Conservation (phyloP, 1,140 invertebrate genomes). For the Pseudomyrmex gracilis region DNA sequence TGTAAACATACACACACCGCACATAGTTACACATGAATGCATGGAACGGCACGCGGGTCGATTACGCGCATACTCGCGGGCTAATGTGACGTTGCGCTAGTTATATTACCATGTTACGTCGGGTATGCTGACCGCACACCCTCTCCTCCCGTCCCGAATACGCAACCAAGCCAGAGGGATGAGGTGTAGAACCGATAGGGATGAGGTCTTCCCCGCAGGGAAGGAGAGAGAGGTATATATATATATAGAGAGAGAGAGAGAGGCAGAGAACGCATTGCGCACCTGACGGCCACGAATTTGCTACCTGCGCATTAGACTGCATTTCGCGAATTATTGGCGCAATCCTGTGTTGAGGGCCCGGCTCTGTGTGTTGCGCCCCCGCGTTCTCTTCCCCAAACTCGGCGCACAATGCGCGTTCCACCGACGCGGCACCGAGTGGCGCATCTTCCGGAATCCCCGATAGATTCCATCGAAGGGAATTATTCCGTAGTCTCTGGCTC, state of each 20-base stretch:
- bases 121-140: constrained; percentile 74
- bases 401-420: constrained; percentile 39
- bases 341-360: constrained; percentile 45
- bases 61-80: constrained; percentile 51
- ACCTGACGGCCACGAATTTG: constrained; percentile 25
- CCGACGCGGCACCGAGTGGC: constrained; percentile 9
- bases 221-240: neutral
- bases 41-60: constrained; percentile 60
- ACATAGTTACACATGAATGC: constrained; percentile 27
- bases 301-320: constrained; percentile 60
- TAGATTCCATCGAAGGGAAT: constrained; percentile 50
- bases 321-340: constrained; percentile 75
- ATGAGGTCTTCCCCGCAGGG: neutral
- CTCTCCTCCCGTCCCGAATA: constrained; percentile 31
- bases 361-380: neutral
- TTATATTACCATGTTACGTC: constrained; percentile 77
- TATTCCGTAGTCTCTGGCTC: constrained; percentile 5
- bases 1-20: constrained; percentile 4
- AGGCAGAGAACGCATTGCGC: constrained; percentile 29
- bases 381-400: neutral
- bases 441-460: constrained; percentile 52
- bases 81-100: constrained; percentile 73
- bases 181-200: neutral
- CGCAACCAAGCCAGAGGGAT: constrained; percentile 42
- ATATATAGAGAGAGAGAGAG: neutral